Evolutionary conservation across 2,888 invertebrate genomes (phyloP), one percentile per base, ranked within the genome.

Genomic region (Drosophila paracracens): DNA sequence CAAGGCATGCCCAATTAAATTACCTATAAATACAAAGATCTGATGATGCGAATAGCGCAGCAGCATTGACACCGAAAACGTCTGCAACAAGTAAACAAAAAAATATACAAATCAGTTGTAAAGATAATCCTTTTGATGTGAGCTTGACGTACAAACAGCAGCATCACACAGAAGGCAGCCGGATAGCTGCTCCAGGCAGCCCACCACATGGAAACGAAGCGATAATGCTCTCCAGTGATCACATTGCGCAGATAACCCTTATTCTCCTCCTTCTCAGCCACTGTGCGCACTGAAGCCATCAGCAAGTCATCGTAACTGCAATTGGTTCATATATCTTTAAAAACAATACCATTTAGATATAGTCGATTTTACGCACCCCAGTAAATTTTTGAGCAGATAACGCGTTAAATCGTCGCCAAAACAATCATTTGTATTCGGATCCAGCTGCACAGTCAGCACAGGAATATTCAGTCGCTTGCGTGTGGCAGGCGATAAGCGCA

Each of bases 21-120:
- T 94, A 98, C 99, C 98, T 89, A 99, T 99, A 92, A 99, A 99
- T 75, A 99, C 96, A 94, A 99, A 99, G 92, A 99, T 99, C 94
- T 99, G 99, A 93, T 99, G 99, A 94, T 99, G 99, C 16, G 99
- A 99, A 94, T 99, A 99, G 59, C 99, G 96, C 86, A 99, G 94
- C 86, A 99, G 94, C 97, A 99, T 99, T 51, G 99, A 99, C 89
- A 99, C 98, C 53, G 99, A 98, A 79, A 99, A 97, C 35, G 99
- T 99, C 99, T 99, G 96, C 70, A 97, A 96, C 90, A 60, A 58
- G 97, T 98, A 97, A 94, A 98, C 98, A 94, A 98, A 95, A 98
- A 74, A 98, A 74, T 91, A 97, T 31, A 35, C 36, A 11, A 40
- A 46, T n/a, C 1, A 1, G 96, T 1, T 13, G 7, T 1, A 33